A percentile compares a stretch with the other conserved stretches of the same genome.
These are phyloP conservation scores for Notocelia uddmanniana DNA, from an alignment of 2,888 invertebrate genomes.

Conservation along the genomic window DNA sequence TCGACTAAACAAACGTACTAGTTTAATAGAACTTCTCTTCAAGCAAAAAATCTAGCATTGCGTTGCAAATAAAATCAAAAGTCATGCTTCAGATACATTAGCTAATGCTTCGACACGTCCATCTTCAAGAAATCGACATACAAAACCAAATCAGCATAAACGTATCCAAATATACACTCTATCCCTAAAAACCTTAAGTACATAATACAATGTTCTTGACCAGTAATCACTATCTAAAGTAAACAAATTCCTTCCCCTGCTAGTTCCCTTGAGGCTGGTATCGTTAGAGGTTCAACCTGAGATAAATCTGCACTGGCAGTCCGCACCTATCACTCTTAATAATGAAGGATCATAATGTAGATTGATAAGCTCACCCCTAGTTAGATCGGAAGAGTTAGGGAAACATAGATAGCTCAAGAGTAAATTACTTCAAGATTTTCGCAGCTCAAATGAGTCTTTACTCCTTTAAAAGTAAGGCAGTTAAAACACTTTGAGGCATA, in stretches of 20 bases:
- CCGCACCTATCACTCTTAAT: slow-evolving; percentile 81
- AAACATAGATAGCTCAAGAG: slow-evolving; percentile 27
- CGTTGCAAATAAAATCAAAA: slow-evolving; percentile 24
- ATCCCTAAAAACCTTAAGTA: slow-evolving; percentile 47
- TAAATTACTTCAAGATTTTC: no score
- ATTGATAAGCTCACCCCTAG: slow-evolving; percentile 81
- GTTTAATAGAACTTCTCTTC: neutral
- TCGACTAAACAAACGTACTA: no score
- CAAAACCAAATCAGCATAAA: slow-evolving; percentile 37
- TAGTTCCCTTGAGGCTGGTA: slow-evolving; percentile 47
- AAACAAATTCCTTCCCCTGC: slow-evolving; percentile 54
- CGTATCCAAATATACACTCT: slow-evolving; percentile 50
- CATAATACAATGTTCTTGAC: slow-evolving; percentile 50
- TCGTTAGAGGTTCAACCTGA: slow-evolving; percentile 72
- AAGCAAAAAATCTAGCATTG: neutral
- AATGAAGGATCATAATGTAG: slow-evolving; percentile 83
- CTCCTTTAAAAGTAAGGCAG: no score
- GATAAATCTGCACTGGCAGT: slow-evolving; percentile 77
- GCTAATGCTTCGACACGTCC: slow-evolving; percentile 17
- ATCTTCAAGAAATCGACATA: slow-evolving; percentile 19
- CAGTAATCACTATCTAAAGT: slow-evolving; percentile 45
- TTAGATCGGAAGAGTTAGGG: slow-evolving; percentile 54
- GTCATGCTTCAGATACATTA: slow-evolving; percentile 19
- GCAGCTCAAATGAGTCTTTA: no score
- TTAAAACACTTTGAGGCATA: no score